Percentiles rank a stretch among this genome's conserved stretches.
Conservation (phyloP, 2,888 invertebrate species). For the Nomada fabriciana region DNA sequence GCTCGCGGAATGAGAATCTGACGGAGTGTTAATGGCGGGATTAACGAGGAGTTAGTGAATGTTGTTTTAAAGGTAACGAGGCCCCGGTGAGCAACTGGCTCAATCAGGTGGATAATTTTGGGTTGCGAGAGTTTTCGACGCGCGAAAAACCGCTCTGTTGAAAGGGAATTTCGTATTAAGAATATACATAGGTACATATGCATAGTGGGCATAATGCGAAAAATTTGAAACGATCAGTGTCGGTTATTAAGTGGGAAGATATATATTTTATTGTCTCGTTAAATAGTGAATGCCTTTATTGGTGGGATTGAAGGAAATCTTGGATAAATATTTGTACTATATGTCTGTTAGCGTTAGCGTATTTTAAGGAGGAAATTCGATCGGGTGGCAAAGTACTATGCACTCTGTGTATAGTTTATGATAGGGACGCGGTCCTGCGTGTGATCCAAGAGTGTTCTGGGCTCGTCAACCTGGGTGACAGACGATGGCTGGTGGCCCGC, state of each 20-base stretch:
- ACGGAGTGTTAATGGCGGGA: constrained; percentile 61
- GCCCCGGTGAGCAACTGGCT: constrained; percentile 3
- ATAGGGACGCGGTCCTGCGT: no score
- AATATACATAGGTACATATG: neutral
- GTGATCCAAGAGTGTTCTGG: no score
- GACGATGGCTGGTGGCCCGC: no score
- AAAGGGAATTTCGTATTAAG: constrained; percentile 54
- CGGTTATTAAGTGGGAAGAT: no score
- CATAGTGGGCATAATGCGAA: constrained; percentile 8
- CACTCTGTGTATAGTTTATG: no score
- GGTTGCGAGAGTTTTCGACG: constrained; percentile 41
- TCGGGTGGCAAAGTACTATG: no score
- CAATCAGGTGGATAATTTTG: constrained; percentile 64
- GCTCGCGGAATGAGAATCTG: constrained; percentile 38
- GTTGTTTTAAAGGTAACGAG: constrained; percentile 51
- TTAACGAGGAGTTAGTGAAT: constrained; percentile 51
- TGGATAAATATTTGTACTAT: no score
- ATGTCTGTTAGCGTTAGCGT: no score
- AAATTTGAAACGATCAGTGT: neutral
- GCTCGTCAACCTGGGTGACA: no score
- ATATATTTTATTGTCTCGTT: constrained; percentile 6
- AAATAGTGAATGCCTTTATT: constrained; percentile 34
- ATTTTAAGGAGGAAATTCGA: no score
- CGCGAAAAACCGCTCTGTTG: constrained; percentile 54
- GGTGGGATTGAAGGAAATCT: neutral